Percentiles rank a stretch among this genome's conserved stretches.
phyloP scores from a whole-genome alignment of 2,888 invertebrate species.

The Tinea semifulvella region DNA sequence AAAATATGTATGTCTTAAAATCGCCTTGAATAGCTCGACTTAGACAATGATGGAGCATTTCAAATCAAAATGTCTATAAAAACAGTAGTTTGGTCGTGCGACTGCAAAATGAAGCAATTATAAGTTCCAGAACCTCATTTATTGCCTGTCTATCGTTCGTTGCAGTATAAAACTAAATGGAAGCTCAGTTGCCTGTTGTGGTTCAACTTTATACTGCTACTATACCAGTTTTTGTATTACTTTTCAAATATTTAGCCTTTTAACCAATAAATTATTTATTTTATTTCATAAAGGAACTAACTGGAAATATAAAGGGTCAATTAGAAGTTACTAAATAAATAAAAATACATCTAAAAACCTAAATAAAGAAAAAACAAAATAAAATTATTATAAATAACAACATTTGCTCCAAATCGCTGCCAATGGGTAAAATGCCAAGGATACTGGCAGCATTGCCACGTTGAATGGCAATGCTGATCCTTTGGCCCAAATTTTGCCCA shows the following conservation, averaged over 20 bases:
- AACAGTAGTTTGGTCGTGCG: conserved; percentile 18
- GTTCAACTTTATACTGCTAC: conserved; percentile 34
- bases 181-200: conserved; percentile 45
- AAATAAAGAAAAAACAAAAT: too few species aligned
- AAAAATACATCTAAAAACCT: too few species aligned
- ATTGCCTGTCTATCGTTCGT: conserved; percentile 56
- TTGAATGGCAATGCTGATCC: too few species aligned
- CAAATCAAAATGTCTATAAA: conserved; percentile 13
- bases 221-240: background rate
- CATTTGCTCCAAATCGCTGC: too few species aligned
- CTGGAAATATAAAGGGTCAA: too few species aligned
- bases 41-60: conserved; percentile 14
- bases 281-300: too few species aligned
- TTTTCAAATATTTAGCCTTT: background rate
- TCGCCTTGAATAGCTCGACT: too few species aligned
- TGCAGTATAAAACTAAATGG: conserved; percentile 52
- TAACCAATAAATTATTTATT: conserved; percentile 15
- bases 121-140: conserved; percentile 60
- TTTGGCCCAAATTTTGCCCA: too few species aligned
- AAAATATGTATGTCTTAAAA: background rate
- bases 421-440: too few species aligned
- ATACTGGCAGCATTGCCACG: too few species aligned
- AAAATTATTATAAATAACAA: too few species aligned
- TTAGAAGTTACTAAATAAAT: too few species aligned
- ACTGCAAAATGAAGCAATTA: conserved; percentile 63